These are phyloP conservation scores for Carassius carassius DNA, from an alignment of 2,113 vertebrate genomes.

Conservation along the genomic window DNA sequence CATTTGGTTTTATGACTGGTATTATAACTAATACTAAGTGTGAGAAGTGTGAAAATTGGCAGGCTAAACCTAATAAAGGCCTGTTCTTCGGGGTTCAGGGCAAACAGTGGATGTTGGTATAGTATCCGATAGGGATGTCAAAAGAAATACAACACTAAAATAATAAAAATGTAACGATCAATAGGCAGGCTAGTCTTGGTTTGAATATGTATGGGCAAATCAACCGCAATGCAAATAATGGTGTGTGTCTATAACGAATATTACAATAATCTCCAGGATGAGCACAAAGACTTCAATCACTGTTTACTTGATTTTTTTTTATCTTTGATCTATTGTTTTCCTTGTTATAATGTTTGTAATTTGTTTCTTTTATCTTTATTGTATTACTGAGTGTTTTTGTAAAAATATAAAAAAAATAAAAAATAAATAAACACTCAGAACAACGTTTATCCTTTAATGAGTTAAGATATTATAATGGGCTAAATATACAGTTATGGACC, in stretches of 20 bases:
- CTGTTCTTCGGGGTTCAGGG: background rate
- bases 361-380: background rate
- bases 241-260: background rate
- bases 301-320: background rate
- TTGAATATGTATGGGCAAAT: background rate
- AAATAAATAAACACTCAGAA: background rate
- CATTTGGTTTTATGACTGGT: background rate
- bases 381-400: background rate
- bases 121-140: background rate
- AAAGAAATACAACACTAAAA: background rate
- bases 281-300: background rate
- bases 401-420: background rate
- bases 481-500: no score
- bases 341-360: background rate
- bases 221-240: background rate
- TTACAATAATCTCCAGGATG: background rate
- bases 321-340: background rate
- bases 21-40: background rate
- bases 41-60: background rate
- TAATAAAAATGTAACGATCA: background rate
- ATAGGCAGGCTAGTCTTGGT: background rate
- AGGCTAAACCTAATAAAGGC: background rate
- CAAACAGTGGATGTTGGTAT: constrained; percentile 13
- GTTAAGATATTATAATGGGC: no score
- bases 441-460: no score